Evolutionary conservation across 1,140 invertebrate species (phyloP), one percentile per base, ranked within the genome.

Genomic region (Chrysomallon squamiferum): DNA sequence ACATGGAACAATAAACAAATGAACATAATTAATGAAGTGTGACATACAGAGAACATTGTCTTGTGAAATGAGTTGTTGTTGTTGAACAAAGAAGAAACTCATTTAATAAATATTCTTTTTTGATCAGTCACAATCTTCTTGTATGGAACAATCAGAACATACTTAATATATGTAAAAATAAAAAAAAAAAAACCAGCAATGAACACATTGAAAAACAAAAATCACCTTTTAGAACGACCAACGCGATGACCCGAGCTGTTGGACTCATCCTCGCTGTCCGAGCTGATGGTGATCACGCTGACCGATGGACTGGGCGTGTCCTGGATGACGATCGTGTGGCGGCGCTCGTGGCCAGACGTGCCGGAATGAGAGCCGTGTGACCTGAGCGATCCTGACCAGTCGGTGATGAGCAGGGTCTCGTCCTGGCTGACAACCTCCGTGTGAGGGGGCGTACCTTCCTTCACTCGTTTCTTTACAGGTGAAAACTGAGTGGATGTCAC

Each of bases 401-500:
- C 69, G 59, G 71, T 57, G n/a, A 81, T 47, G 18, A 70, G 77
- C 38, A 75, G 65, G 18, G 67, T 69, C n/a, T 76, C 74, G 1
- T 76, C 69, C 30, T 45, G 59, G 35, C 60, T 59, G 45, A 75
- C 41, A 1, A 69, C 5, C 47, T 59, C 32, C 32, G 64, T 59
- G 29, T 85, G 90, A 0, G 95, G 95, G 33, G 95, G 95, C 25
- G 95, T 96, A 73, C 93, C 95, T 81, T 98, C 96, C 82, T 98
- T 98, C 7, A 97, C 95, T n/a, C 96, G 88, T 84, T 98, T 98
- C 87, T 98, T 98, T 2, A 98, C 95, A 0, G 96, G 96, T 77
- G 94, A 97, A 65, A 98, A 86, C 77, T 98, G 95, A 2, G 76
- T 81, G 50, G 81, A 79, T 11, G 93, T 93, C 32, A 91, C 89